Evolutionary conservation across 2,113 vertebrate genomes (phyloP), one percentile per base, ranked within the genome.

Genomic region (Brachyistius frenatus): DNA sequence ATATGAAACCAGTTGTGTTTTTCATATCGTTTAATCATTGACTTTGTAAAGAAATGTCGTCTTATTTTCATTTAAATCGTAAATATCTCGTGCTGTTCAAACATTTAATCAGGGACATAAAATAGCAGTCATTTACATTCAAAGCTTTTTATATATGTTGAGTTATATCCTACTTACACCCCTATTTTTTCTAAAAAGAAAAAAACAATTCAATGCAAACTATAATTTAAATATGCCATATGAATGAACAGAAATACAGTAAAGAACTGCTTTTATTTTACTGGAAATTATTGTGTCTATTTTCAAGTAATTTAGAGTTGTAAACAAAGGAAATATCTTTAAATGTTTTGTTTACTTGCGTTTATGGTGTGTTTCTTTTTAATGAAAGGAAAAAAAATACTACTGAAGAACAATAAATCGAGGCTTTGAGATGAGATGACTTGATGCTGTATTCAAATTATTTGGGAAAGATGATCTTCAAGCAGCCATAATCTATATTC

Each of bases 41-140:
- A 60, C 44, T 31, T 79, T 71, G 41, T 5, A 13, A 44, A 70
- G 23, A 23, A 23, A 23, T 23, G 23, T 23, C 23, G 23, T 23
- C 30, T 67, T n/a, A n/a, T 41, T 33, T 69, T 67, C 1, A 13
- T 16, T 32, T 39, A 36, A 64, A 4, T 61, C 16, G 23, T 23
- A 23, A 23, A 23, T 23, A 71, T 53, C 10, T 70, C 64, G 65
- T 69, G 2, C 47, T 58, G 11, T 69, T 55, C 37, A 53, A 71
- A 55, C 66, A 44, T 75, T 61, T n/a, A 55, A 69, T 90, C 83
- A 86, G 75, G 77, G 77, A 90, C 61, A 37, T 74, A n/a, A 64
- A 77, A 68, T 6, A 49, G 47, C n/a, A 63, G 7, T 53, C 50
- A 50, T 62, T 69, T 63, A 50, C 31, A 73, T 69, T 56, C 33